These are phyloP conservation scores for Leptoclinus maculatus DNA, from an alignment of 2,797 vertebrate species.

Conservation along the genomic window DNA sequence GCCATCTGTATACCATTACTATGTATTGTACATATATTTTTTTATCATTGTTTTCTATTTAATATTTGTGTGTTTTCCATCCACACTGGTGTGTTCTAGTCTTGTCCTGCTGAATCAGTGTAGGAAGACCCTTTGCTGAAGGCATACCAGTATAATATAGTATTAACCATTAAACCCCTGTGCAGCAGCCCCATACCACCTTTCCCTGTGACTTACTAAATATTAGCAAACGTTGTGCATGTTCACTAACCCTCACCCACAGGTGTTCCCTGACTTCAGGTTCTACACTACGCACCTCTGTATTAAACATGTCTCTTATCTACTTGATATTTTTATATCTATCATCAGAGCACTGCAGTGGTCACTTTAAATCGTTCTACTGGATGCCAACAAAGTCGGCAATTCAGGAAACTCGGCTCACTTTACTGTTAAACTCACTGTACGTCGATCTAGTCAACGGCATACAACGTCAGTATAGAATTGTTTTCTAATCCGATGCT, in stretches of 20 bases:
- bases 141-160: background rate
- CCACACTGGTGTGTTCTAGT: background rate
- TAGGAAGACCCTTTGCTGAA: conserved; percentile 2
- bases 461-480: background rate
- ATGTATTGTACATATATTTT: background rate
- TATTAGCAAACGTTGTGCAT: background rate
- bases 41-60: conserved; percentile 1
- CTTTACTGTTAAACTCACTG: background rate
- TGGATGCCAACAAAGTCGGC: background rate
- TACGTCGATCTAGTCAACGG: background rate
- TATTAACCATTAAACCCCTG: background rate
- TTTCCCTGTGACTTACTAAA: background rate
- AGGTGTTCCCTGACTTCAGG: too few relatives aligned
- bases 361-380: conserved; percentile 1
- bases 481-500: background rate
- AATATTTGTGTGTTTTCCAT: background rate
- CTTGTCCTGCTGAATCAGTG: background rate
- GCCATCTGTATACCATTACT: background rate
- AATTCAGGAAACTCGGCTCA: background rate
- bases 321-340: background rate
- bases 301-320: background rate
- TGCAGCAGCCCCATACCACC: background rate
- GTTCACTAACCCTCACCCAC: background rate
- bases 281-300: background rate
- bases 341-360: background rate